phyloP scores from a whole-genome alignment of 2,113 vertebrate species.

The Paradoxurus hermaphroditus region DNA sequence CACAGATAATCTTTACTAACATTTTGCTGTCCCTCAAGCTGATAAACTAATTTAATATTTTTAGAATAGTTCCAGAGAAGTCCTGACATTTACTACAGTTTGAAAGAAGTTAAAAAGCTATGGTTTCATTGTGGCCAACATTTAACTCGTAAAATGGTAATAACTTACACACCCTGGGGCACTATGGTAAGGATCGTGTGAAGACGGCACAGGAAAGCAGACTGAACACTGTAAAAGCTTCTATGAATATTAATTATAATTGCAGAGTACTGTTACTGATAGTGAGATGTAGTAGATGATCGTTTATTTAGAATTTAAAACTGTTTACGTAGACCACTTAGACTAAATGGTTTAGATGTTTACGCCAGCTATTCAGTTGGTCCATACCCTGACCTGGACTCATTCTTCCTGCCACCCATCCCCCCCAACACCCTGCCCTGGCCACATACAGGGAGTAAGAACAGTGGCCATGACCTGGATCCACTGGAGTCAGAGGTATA shows the following conservation, averaged over 20 bases:
- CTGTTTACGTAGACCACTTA: neutral
- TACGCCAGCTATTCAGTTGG: neutral
- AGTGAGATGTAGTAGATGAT: neutral
- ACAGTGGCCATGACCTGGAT: neutral
- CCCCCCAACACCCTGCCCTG: fast-evolving
- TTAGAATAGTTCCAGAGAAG: neutral
- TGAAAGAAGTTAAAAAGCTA: neutral
- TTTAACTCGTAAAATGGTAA: neutral
- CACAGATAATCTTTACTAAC: neutral
- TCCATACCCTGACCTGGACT: neutral
- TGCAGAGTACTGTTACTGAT: neutral
- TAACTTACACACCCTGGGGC: neutral
- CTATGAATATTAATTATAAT: neutral
- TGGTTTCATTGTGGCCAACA: neutral
- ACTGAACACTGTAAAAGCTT: neutral
- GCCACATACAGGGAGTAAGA: neutral
- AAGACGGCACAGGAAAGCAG: neutral
- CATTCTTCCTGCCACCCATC: neutral
- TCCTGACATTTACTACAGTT: neutral
- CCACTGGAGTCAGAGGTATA: neutral
- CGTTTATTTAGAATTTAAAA: neutral
- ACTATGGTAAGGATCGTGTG: neutral
- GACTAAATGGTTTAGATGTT: neutral
- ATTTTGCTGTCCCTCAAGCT: neutral
- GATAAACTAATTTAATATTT: neutral